Conservation (phyloP, 2,113 vertebrate species). For the Pycnonotus jocosus region DNA sequence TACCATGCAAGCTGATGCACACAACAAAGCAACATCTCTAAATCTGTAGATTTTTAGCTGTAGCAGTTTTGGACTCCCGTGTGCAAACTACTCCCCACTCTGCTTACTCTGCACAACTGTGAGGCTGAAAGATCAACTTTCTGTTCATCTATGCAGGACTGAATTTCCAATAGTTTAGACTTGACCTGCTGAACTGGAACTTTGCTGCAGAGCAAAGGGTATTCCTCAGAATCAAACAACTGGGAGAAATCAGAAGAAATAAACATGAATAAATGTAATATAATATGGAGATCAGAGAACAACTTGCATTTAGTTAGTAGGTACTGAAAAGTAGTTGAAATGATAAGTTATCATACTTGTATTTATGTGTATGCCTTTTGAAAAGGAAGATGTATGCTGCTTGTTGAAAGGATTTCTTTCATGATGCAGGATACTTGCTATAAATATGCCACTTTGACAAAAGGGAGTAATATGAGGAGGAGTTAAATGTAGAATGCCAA, state of each 20-base stretch:
- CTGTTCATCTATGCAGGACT: background rate
- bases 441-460: constrained; percentile 28
- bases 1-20: background rate
- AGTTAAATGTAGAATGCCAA: constrained; percentile 6
- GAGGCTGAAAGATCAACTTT: background rate
- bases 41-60: background rate
- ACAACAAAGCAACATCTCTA: background rate
- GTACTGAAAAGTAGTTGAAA: background rate
- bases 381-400: background rate
- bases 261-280: background rate
- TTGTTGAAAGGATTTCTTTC: background rate
- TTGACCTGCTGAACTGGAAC: background rate
- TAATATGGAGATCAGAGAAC: background rate
- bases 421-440: background rate
- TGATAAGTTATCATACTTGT: background rate
- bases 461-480: background rate
- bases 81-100: background rate
- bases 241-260: background rate
- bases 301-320: background rate
- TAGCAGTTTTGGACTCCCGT: background rate
- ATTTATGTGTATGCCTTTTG: background rate
- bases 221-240: background rate
- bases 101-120: background rate
- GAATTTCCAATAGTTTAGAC: background rate
- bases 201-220: background rate